Evolutionary conservation across 1,140 invertebrate genomes (phyloP).

Genomic region (Drosophila triauraria): DNA sequence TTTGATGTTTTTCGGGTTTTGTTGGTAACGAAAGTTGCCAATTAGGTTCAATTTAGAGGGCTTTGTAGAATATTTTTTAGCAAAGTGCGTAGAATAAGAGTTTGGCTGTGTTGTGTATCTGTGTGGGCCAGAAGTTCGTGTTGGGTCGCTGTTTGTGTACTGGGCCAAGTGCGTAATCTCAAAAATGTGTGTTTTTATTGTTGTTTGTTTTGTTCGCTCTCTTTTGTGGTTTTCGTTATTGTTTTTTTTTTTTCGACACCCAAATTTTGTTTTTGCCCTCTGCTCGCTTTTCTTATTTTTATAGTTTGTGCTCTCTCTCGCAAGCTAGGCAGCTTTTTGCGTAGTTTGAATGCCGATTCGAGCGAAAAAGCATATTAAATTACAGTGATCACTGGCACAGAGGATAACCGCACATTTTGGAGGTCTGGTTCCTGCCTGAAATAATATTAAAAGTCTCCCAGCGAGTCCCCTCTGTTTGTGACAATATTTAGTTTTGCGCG

Average conservation of each 20-base stretch:
- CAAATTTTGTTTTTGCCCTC: conserved; percentile 27
- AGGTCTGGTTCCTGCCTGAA: neutral
- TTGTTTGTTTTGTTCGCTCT: conserved; percentile 37
- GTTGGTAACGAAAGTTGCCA: conserved; percentile 68
- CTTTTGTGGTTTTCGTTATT: conserved; percentile 19
- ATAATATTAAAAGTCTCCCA: neutral
- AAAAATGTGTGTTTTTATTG: conserved; percentile 57
- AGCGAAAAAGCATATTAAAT: conserved; percentile 24
- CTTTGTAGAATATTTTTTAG: conserved; percentile 50
- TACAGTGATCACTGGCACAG: conserved; percentile 10
- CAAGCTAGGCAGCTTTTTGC: conserved; percentile 49
- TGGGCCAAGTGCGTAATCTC: conserved; percentile 68
- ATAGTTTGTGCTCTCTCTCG: conserved; percentile 45
- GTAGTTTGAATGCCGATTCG: conserved; percentile 49
- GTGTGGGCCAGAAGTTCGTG: conserved; percentile 7
- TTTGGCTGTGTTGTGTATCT: conserved; percentile 25
- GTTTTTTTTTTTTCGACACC: conserved; percentile 12
- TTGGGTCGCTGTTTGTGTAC: conserved; percentile 14
- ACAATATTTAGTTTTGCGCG: conserved; percentile 4
- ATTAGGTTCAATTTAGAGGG: conserved; percentile 52
- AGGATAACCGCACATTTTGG: neutral
- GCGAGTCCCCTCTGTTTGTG: neutral
- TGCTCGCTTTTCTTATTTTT: conserved; percentile 32
- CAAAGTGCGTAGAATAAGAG: conserved; percentile 72
- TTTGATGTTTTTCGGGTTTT: conserved; percentile 50